Evolutionary conservation across 2,113 vertebrate genomes (phyloP).

Genomic region (Chloropsis cyanopogon): DNA sequence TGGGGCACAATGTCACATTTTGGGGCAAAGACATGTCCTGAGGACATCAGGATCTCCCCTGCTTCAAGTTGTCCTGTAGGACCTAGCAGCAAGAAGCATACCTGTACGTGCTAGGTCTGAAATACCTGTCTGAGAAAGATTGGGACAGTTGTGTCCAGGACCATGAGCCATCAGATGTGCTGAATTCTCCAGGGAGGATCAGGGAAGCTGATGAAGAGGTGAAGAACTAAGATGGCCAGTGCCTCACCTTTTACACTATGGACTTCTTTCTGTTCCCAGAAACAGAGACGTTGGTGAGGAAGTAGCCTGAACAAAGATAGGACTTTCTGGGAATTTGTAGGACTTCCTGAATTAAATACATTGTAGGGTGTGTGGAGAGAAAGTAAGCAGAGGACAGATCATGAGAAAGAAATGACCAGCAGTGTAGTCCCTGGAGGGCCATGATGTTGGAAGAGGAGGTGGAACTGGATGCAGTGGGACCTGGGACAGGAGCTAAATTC

Average conservation of each 20-base stretch:
- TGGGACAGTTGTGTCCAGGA: not conserved
- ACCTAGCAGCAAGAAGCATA: not conserved
- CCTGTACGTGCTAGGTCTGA: not conserved
- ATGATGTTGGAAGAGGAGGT: not conserved
- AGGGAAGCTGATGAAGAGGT: not conserved
- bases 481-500: conserved; percentile 40
- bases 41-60: not conserved
- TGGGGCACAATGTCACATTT: not conserved
- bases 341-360: not conserved
- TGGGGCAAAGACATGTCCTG: fast-evolving
- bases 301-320: not conserved
- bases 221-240: not conserved
- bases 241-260: not conserved
- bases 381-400: not conserved
- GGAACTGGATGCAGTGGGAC: not conserved
- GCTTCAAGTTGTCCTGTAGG: not conserved
- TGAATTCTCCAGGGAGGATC: not conserved
- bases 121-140: not conserved
- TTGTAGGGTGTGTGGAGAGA: not conserved
- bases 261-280: not conserved
- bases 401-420: not conserved
- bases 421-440: not conserved
- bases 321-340: not conserved
- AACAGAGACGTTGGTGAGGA: not conserved
- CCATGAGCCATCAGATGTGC: not conserved